Evolutionary conservation across 2,797 vertebrate genomes (phyloP), one percentile per base, ranked within the genome.

Genomic region (Sebastes elongatus): DNA sequence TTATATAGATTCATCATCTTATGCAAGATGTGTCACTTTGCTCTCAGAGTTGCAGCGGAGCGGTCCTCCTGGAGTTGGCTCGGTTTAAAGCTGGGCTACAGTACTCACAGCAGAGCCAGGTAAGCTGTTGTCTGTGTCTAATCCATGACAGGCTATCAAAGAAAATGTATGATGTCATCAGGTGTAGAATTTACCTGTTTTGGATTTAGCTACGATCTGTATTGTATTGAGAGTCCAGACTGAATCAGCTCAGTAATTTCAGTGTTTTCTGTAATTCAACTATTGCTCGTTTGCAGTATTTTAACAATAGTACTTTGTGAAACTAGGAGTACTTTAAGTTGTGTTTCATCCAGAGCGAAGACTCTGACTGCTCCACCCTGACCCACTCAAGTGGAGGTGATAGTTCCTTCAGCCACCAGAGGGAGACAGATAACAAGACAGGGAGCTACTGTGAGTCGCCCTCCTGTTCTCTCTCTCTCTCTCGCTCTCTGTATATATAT

Each of bases 51-150:
- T 97, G 96, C 84, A 90, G 95, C 82, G 97, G 96, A 83, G 94
- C 90, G 0, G 95, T 98, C 28, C 95, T 94, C 78, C 93, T 99
- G 83, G 97, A 99, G 86, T 95, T 99, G 61, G 98, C 98, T 93
- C 97, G 97, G 87, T 97, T 98, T 92, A 98, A 98, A 96, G 93
- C 97, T 5, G 96, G 96, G 5, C 92, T 96, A 0, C 96, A 97
- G 80, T 97, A 96, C 83, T 95, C 97, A 10, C 96, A 96, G 87
- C 95, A 95, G 68, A 96, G 96, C 92, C 97, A 98, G 97, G 98
- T 99, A 91, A 78, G 92, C 6, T 16, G 6, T 59, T 74, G 3
- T 6, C 6, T 76, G 33, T 53, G 27, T 64, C 27, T 23, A 8
- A 65, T 56, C 10, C n/a, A 14, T 38, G 22, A 38, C 8, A 73